Conservation (phyloP, 2,113 vertebrate species). For the Glareola pratincola region DNA sequence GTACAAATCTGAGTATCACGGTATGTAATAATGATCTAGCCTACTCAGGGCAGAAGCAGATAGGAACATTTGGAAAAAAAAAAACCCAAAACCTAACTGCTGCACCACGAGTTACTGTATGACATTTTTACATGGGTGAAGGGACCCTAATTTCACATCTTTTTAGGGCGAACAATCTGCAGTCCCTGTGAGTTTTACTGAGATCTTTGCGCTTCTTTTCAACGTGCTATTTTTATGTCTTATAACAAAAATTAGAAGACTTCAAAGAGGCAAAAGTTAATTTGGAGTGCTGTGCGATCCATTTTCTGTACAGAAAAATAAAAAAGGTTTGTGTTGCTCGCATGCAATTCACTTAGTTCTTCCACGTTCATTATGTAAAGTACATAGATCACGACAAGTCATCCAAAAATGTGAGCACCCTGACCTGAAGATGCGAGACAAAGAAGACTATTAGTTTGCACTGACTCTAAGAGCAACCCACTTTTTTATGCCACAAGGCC, state of each 20-base stretch:
- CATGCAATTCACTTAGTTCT: background rate
- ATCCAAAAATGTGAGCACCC: background rate
- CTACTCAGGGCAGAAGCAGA: background rate
- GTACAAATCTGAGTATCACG: background rate
- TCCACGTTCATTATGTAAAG: background rate
- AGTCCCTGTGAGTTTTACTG: background rate
- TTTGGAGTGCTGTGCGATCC: background rate
- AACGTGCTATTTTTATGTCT: background rate
- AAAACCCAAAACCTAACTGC: background rate
- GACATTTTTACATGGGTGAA: background rate
- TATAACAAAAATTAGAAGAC: background rate
- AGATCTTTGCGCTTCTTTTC: background rate
- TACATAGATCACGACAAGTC: background rate
- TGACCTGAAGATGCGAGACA: background rate
- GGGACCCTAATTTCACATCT: background rate
- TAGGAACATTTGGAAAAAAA: background rate
- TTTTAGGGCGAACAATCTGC: background rate
- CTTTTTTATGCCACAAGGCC: background rate
- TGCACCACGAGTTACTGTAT: background rate
- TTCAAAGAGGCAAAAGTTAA: background rate
- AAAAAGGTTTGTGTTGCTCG: background rate
- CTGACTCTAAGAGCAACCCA: background rate
- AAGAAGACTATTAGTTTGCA: background rate
- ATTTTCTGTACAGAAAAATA: background rate
- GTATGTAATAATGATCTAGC: background rate